These are phyloP conservation scores for Pachyrhynchus sulphureomaculatus DNA, from an alignment of 1,140 invertebrate genomes.

Conservation along the genomic window DNA sequence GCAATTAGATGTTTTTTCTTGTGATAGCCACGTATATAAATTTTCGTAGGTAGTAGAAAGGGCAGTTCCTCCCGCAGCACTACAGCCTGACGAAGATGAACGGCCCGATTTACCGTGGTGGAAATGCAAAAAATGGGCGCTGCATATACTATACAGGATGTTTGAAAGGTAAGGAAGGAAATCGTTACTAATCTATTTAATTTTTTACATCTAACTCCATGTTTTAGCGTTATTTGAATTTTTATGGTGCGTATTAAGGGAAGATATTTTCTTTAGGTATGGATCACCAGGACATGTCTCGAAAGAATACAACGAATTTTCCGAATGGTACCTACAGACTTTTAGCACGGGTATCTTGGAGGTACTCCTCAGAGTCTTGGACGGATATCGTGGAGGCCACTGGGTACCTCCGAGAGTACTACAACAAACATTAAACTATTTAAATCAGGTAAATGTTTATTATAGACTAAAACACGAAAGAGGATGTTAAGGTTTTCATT, in stretches of 20 bases:
- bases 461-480: no score
- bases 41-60: slow-evolving; percentile 66
- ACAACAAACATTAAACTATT: slow-evolving; percentile 87
- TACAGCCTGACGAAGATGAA: slow-evolving; percentile 85
- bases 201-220: no score
- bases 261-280: no score
- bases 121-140: slow-evolving; percentile 99
- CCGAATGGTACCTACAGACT: slow-evolving; percentile 92
- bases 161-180: slow-evolving; percentile 75
- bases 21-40: no score
- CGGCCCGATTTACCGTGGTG: slow-evolving; percentile 89
- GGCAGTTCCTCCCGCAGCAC: slow-evolving; percentile 78
- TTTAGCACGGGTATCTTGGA: slow-evolving; percentile 89
- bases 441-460: slow-evolving; percentile 63
- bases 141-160: slow-evolving; percentile 89
- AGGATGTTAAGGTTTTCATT: no score
- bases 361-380: slow-evolving; percentile 81
- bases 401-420: slow-evolving; percentile 92
- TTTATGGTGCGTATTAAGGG: no score
- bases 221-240: no score
- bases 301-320: slow-evolving; percentile 91
- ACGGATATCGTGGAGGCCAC: slow-evolving; percentile 82
- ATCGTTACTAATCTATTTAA: no score
- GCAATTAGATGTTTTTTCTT: no score
- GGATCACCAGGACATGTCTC: slow-evolving; percentile 92